Percentiles rank a stretch among this genome's conserved stretches.
Conservation (phyloP, 1,140 invertebrate species). For the Thalassaphorura encarpata region DNA sequence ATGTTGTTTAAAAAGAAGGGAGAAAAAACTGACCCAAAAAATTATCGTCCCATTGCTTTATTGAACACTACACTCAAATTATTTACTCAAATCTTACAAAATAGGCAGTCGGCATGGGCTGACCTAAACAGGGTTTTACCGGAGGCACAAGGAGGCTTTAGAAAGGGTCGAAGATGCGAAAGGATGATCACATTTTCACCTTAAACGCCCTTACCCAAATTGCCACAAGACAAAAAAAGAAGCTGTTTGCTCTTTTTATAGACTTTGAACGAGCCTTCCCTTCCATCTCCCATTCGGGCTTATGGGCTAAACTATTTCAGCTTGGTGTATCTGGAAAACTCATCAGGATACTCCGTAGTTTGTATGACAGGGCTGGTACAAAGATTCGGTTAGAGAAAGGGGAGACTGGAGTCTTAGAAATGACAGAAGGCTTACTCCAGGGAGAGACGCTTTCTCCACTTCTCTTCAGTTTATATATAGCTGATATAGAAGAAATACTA, state of each 20-base stretch:
- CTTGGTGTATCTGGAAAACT: constrained; percentile 30
- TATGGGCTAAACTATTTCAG: constrained; percentile 27
- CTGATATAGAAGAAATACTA: no score
- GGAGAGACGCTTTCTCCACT: no score
- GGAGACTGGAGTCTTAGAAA: no score
- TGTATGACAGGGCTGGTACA: constrained; percentile 28
- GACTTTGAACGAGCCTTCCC: constrained; percentile 33
- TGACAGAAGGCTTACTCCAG: no score
- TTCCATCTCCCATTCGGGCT: constrained; percentile 22
- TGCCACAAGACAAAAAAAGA: neutral
- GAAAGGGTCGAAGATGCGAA: constrained; percentile 24
- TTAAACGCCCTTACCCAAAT: neutral
- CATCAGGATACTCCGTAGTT: constrained; percentile 20
- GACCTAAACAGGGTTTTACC: constrained; percentile 24
- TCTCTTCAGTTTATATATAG: no score
- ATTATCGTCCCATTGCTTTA: constrained; percentile 33
- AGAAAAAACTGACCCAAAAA: constrained; percentile 19
- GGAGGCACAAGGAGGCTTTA: no score
- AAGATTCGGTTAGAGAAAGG: constrained; percentile 40
- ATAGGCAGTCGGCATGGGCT: constrained; percentile 27
- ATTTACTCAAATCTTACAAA: constrained; percentile 26
- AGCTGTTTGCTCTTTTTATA: constrained; percentile 29
- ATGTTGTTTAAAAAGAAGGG: constrained; percentile 31
- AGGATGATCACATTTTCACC: constrained; percentile 32
- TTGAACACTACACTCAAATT: constrained; percentile 30